phyloP scores from a whole-genome alignment of 1,140 invertebrate species.

The Trachymyrmex septentrionalis region DNA sequence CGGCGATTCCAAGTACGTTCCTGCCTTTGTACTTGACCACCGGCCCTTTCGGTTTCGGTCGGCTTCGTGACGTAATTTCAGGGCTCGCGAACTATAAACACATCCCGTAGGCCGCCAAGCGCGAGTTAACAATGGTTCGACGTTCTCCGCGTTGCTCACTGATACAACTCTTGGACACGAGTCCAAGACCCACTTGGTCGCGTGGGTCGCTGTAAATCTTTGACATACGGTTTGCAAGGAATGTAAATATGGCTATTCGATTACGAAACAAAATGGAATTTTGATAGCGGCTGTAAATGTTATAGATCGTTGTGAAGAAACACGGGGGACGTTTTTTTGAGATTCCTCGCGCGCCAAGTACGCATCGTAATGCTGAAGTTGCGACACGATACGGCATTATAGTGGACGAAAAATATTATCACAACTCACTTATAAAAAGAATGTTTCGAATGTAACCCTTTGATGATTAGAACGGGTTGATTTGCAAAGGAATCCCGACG shows the following conservation, averaged over 20 bases:
- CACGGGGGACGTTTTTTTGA: background rate
- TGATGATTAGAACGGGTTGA: constrained; percentile 7
- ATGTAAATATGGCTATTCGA: background rate
- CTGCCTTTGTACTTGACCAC: constrained; percentile 1
- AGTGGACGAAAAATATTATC: background rate
- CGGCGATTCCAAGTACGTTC: constrained; percentile 94
- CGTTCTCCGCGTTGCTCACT: constrained; percentile 33
- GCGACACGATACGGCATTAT: background rate
- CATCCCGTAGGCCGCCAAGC: constrained; percentile 62
- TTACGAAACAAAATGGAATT: constrained; percentile 21
- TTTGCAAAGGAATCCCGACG: constrained; percentile 21
- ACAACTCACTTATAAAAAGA: background rate
- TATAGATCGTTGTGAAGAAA: background rate
- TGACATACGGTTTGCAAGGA: background rate
- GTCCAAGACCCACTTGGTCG: no score
- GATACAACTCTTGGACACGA: constrained; percentile 40
- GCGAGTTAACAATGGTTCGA: constrained; percentile 70
- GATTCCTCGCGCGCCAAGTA: background rate
- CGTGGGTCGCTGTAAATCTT: constrained; percentile 29
- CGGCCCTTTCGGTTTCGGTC: constrained; percentile 72
- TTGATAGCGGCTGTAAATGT: background rate
- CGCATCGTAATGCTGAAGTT: background rate
- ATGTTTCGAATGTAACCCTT: background rate
- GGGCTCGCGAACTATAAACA: constrained; percentile 69
- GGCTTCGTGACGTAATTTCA: constrained; percentile 76